phyloP scores from a whole-genome alignment of 2,113 vertebrate species.

The Columba janthina region DNA sequence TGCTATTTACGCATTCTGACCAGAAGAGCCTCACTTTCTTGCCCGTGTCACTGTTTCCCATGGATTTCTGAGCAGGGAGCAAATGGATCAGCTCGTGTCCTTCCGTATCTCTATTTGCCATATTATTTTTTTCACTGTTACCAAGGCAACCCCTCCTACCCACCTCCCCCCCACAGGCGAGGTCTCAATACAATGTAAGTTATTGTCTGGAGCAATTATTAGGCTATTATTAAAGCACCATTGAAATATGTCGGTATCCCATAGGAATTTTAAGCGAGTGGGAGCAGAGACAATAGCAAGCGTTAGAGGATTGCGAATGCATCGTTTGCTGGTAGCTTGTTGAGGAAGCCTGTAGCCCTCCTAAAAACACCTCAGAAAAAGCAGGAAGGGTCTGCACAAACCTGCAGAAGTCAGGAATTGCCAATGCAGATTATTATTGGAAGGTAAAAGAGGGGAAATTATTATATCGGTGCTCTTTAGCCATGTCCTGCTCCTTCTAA shows the following conservation, averaged over 20 bases:
- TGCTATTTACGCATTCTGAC: not conserved
- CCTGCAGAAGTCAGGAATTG: not conserved
- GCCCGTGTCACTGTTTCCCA: not conserved
- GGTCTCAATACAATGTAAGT: conserved; percentile 34
- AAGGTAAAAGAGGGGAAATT: not conserved
- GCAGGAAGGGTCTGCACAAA: not conserved
- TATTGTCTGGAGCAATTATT: conserved; percentile 64
- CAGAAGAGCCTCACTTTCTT: not conserved
- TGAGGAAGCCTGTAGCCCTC: not conserved
- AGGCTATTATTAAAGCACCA: conserved; percentile 57
- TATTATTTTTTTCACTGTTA: conserved; percentile 22
- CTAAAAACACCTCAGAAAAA: not conserved
- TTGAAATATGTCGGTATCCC: conserved; percentile 24
- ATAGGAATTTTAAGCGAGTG: conserved; percentile 40
- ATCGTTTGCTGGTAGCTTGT: not conserved
- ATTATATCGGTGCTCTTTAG: not conserved
- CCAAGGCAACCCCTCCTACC: conserved; percentile 57
- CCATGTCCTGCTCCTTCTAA: not conserved
- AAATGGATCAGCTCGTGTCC: not conserved
- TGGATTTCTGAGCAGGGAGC: not conserved
- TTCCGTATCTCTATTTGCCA: conserved; percentile 4
- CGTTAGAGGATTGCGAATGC: not conserved
- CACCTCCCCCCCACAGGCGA: not conserved
- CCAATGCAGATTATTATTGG: not conserved
- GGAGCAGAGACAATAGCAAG: conserved; percentile 3